These are phyloP conservation scores for Drosophila funebris DNA, from an alignment of 1,140 invertebrate species.

Conservation along the genomic window DNA sequence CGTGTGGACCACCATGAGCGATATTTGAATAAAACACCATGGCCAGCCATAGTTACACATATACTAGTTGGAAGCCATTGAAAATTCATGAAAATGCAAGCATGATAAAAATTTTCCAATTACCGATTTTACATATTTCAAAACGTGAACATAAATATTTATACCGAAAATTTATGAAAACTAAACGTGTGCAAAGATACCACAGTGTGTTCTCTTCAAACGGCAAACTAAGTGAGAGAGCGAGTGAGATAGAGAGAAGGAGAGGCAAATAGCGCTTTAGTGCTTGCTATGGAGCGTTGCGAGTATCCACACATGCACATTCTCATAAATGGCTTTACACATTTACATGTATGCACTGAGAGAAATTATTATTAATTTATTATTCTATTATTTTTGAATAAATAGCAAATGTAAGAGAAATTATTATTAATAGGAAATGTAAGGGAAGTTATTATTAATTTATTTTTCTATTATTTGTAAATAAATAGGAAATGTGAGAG, in stretches of 20 bases:
- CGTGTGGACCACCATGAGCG: slow-evolving; percentile 10
- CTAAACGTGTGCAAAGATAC: slow-evolving; percentile 71
- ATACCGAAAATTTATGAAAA: slow-evolving; percentile 79
- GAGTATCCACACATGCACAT: slow-evolving; percentile 3
- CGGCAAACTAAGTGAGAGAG: neutral
- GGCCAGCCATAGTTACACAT: neutral
- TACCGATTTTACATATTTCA: slow-evolving; percentile 80
- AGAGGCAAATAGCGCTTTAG: neutral
- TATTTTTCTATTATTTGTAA: no score
- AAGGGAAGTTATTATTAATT: no score
- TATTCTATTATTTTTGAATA: neutral
- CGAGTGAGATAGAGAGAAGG: neutral
- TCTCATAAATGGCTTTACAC: neutral
- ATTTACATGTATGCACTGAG: slow-evolving; percentile 38
- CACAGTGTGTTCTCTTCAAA: neutral
- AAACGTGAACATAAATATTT: slow-evolving; percentile 73
- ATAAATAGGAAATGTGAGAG: no score
- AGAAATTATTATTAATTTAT: neutral
- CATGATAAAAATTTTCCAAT: slow-evolving; percentile 80
- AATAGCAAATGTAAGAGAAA: neutral
- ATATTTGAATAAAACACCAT: slow-evolving; percentile 41
- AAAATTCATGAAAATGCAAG: slow-evolving; percentile 48
- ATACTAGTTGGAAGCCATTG: slow-evolving; percentile 7
- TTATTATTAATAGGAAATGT: no score
- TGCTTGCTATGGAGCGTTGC: neutral